Evolutionary conservation across 2,888 invertebrate genomes (phyloP).

Genomic region (Lasioglossum malachurum): DNA sequence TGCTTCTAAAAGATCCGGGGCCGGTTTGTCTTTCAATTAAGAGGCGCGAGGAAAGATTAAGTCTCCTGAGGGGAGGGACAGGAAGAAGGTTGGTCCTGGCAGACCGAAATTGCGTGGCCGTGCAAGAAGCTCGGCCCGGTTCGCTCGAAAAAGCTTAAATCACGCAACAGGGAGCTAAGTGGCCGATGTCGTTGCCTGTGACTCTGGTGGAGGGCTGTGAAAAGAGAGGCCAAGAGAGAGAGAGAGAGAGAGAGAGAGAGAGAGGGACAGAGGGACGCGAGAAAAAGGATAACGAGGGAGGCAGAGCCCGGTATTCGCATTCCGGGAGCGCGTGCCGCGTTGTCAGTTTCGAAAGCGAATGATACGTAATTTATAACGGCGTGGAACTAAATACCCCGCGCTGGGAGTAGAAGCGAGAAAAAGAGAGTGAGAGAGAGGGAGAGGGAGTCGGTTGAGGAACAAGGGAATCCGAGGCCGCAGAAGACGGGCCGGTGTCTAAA

Average conservation of each 20-base stretch:
- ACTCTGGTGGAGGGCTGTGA: neutral
- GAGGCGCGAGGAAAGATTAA: conserved; percentile 1
- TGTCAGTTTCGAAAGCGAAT: conserved; percentile 80
- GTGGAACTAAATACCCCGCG: conserved; percentile 71
- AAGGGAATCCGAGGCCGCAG: conserved; percentile 46
- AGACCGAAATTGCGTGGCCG: conserved; percentile 16
- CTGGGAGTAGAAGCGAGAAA: conserved; percentile 36
- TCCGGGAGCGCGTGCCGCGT: conserved; percentile 73
- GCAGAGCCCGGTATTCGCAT: conserved; percentile 65
- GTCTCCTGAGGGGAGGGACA: too few relatives aligned
- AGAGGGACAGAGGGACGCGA: neutral
- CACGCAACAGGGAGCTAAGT: conserved; percentile 57
- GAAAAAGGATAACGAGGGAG: conserved; percentile 54
- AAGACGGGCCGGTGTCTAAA: conserved; percentile 75
- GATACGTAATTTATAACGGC: conserved; percentile 83
- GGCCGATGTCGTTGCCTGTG: conserved; percentile 21
- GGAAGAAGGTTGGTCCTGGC: neutral
- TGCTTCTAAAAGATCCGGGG: neutral
- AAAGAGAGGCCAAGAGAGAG: neutral
- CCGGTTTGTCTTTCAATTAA: neutral
- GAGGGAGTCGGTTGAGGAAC: conserved; percentile 14
- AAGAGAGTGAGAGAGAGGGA: neutral
- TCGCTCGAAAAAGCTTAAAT: conserved; percentile 43
- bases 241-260: too few relatives aligned
- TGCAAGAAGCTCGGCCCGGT: neutral